These are phyloP conservation scores for Eremobia ochroleuca DNA, from an alignment of 2,888 invertebrate genomes.

Conservation along the genomic window DNA sequence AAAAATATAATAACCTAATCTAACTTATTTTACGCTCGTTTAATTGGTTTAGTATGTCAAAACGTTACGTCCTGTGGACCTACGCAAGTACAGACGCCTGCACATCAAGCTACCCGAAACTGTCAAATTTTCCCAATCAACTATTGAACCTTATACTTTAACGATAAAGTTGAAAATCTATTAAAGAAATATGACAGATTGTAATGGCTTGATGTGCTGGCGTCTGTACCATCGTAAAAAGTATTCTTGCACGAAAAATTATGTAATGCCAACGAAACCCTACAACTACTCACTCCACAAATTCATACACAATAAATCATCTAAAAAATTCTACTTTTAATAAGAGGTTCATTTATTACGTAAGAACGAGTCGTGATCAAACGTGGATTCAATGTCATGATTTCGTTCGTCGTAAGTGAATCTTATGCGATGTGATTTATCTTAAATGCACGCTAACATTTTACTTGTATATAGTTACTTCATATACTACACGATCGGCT, in stretches of 20 bases:
- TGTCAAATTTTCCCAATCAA: too few species aligned
- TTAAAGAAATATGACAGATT: too few species aligned
- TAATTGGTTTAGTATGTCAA: not conserved
- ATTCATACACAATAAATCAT: conserved; percentile 35
- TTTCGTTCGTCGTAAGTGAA: conserved; percentile 52
- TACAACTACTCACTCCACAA: conserved; percentile 11
- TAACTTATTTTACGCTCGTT: not conserved
- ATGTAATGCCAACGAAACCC: not conserved
- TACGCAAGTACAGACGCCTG: too few species aligned
- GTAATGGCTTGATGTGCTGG: too few species aligned
- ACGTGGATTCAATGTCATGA: conserved; percentile 62
- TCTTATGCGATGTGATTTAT: conserved; percentile 53
- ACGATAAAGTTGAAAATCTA: too few species aligned
- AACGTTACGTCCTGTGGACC: not conserved
- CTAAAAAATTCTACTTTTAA: conserved; percentile 45
- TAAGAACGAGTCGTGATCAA: conserved; percentile 58
- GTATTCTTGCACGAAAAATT: not conserved
- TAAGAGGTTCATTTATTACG: conserved; percentile 53
- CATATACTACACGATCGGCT: conserved; percentile 40
- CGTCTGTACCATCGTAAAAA: too few species aligned
- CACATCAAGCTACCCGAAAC: too few species aligned
- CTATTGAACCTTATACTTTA: too few species aligned
- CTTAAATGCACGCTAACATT: conserved; percentile 30
- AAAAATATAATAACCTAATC: too few species aligned
- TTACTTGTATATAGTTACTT: conserved; percentile 20